phyloP scores from a whole-genome alignment of 2,113 vertebrate genomes.

The Perccottus glenii region DNA sequence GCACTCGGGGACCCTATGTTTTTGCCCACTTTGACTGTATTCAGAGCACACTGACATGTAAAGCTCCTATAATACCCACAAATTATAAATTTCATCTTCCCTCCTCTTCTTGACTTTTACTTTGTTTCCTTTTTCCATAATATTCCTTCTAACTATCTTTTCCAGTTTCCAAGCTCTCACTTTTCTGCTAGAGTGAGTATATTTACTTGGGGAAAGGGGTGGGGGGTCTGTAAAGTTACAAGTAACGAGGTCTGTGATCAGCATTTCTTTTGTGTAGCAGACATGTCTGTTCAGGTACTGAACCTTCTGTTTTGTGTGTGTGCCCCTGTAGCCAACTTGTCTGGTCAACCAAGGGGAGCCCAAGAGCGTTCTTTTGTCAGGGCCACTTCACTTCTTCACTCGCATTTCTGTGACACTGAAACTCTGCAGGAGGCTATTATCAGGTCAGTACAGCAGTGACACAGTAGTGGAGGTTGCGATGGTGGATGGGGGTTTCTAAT shows the following conservation, averaged over 20 bases:
- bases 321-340: slow-evolving; percentile 84
- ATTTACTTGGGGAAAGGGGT: not conserved
- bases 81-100: not conserved
- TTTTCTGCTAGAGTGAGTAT: slow-evolving; percentile 30
- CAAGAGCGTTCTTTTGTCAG: slow-evolving; percentile 86
- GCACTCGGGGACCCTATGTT: slow-evolving; percentile 74
- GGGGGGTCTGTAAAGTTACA: slow-evolving; percentile 5
- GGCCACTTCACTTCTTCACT: slow-evolving; percentile 86
- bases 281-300: slow-evolving; percentile 39
- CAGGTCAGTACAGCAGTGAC: slow-evolving; percentile 81
- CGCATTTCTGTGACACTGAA: slow-evolving; percentile 83
- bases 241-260: slow-evolving; percentile 49
- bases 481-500: slow-evolving; percentile 17
- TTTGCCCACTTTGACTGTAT: slow-evolving; percentile 89
- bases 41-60: slow-evolving; percentile 87
- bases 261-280: slow-evolving; percentile 47
- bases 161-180: slow-evolving; percentile 22
- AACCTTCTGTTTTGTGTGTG: slow-evolving; percentile 58
- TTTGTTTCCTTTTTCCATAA: slow-evolving; percentile 2
- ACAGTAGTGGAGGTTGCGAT: slow-evolving; percentile 10
- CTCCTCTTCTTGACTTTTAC: not conserved
- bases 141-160: slow-evolving; percentile 12
- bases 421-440: slow-evolving; percentile 86
- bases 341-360: slow-evolving; percentile 58
- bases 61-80: slow-evolving; percentile 33